Evolutionary conservation across 2,797 vertebrate species (phyloP), one percentile per base, ranked within the genome.

Genomic region (Dendrocincla tyrannina): DNA sequence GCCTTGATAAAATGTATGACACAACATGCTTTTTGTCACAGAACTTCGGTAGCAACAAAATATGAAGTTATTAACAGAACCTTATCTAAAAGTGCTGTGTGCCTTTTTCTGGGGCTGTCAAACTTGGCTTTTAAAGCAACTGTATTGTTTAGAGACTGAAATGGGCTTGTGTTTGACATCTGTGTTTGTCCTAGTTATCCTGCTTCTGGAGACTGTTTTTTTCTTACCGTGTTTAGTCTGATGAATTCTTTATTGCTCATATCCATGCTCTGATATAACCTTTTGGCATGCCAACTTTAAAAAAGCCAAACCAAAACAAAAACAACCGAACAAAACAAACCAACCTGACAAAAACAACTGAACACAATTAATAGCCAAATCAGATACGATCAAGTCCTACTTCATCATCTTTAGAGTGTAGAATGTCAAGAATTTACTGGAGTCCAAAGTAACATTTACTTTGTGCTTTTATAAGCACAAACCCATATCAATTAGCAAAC

Each of bases 401-500:
- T 55, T 75, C 78, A 85, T 80, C 28, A 23, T 68, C 24, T 70
- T 53, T 42, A 60, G 62, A 47, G 10, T 52, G 11, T 6, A 64
- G 69, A 81, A 87, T 62, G 69, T 32, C 52, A 79, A 88, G 58
- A 44, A 70, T 88, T 80, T 84, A 79, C 55, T 80, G 11, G 67
- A 80, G 64, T 80, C 79, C 81, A 89, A 88, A 88, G 91, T 85
- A 87, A 50, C 88, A 83, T 95, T 94, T 95, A 42, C 82, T 83
- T 85, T 78, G 35, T 70, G 73, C 60, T 82, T 83, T 64, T 70
- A 63, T 49, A 83, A 74, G 81, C 63, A 46, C 76, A 92, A 58
- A 74, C 69, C 92, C 10, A 0, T 96, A 97, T 97, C 90, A 92
- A 25, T 83, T 93, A 33, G 86, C 70, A 96, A 95, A 94, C 85